phyloP scores from a whole-genome alignment of 2,113 vertebrate species.

The Carassius gibelio region DNA sequence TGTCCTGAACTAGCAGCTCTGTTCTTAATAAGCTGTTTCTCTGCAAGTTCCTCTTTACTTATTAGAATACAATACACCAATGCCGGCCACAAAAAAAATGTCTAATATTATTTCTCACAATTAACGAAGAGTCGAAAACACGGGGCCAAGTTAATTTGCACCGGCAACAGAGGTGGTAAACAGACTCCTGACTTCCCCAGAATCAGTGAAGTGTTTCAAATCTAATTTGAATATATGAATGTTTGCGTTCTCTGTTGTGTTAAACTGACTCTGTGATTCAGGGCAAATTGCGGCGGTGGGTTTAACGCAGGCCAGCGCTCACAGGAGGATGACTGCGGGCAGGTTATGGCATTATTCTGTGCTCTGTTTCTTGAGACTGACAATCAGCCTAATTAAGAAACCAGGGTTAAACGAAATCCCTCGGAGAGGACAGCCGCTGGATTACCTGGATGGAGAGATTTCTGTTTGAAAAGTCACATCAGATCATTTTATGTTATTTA shows the following conservation, averaged over 20 bases:
- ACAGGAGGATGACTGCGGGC: conserved; percentile 2
- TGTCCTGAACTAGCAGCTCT: conserved; percentile 70
- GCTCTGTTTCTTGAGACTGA: conserved; percentile 14
- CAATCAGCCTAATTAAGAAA: conserved; percentile 24
- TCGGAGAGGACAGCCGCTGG: neutral
- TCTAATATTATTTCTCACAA: conserved; percentile 80
- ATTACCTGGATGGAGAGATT: neutral
- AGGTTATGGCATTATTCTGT: neutral
- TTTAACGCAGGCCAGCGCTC: conserved; percentile 45
- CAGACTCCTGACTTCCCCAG: conserved; percentile 69
- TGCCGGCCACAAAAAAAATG: conserved; percentile 64
- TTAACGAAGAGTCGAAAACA: conserved; percentile 75
- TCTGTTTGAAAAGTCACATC: neutral
- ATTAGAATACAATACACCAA: conserved; percentile 79
- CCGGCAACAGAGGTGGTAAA: conserved; percentile 70
- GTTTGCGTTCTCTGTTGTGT: conserved; percentile 75
- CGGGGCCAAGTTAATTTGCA: conserved; percentile 77
- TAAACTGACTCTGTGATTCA: conserved; percentile 58
- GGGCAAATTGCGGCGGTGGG: conserved; percentile 60
- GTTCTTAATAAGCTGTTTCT: conserved; percentile 77
- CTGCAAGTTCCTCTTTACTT: conserved; percentile 76
- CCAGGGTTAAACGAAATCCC: neutral
- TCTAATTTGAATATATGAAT: conserved; percentile 84
- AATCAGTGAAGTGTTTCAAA: conserved; percentile 81
- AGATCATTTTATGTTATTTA: neutral